phyloP scores from a whole-genome alignment of 2,888 invertebrate species.

The Thymelicus lineola region DNA sequence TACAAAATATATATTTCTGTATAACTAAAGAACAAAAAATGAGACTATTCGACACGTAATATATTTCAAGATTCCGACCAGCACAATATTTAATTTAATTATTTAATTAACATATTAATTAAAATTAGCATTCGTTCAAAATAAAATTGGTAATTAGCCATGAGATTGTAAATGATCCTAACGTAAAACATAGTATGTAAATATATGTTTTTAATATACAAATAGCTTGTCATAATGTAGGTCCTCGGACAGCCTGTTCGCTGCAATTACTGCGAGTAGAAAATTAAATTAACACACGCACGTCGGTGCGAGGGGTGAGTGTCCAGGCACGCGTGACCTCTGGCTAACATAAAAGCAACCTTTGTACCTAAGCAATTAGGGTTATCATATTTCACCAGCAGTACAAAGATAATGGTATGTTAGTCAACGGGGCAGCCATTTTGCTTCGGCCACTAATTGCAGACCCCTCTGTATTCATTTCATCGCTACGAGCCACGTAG shows the following conservation, averaged over 20 bases:
- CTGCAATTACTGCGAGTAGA: constrained; percentile 80
- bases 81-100: too few relatives aligned
- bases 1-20: too few relatives aligned
- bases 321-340: constrained; percentile 58
- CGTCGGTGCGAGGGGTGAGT: constrained; percentile 52
- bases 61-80: too few relatives aligned
- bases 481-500: constrained; percentile 69
- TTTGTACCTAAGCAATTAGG: constrained; percentile 40
- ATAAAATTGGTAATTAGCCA: constrained; percentile 13
- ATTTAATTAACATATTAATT: too few relatives aligned
- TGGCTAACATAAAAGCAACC: constrained; percentile 43
- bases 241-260: constrained; percentile 41
- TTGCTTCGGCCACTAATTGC: constrained; percentile 79
- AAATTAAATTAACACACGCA: constrained; percentile 85
- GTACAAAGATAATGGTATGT: constrained; percentile 38
- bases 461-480: constrained; percentile 72
- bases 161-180: constrained; percentile 5
- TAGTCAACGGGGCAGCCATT: constrained; percentile 76
- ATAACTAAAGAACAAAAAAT: too few relatives aligned
- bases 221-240: constrained; percentile 56
- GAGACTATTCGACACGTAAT: too few relatives aligned
- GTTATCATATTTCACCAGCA: constrained; percentile 38
- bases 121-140: not conserved
- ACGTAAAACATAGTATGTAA: constrained; percentile 48
- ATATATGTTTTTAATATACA: constrained; percentile 58